Percentiles rank a stretch among this genome's conserved stretches.
Conservation (phyloP, 2,113 vertebrate species). For the Phaethornis superciliosus region DNA sequence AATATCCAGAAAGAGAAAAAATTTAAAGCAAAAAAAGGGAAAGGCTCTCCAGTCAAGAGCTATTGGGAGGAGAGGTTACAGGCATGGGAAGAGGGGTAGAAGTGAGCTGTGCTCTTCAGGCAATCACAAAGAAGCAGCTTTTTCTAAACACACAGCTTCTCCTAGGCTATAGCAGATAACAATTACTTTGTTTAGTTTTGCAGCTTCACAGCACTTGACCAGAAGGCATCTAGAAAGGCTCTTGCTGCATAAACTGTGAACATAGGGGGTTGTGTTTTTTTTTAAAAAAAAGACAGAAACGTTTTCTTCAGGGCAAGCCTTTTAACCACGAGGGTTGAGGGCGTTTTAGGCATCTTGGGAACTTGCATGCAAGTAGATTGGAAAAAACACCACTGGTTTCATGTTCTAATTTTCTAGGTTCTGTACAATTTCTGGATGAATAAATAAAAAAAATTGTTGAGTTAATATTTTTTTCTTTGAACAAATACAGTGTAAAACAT, state of each 20-base stretch:
- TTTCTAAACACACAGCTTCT: neutral
- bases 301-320: neutral
- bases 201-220: neutral
- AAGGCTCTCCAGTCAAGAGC: neutral
- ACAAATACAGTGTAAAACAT: neutral
- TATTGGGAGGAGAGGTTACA: neutral
- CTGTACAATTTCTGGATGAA: neutral
- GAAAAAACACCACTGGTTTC: neutral
- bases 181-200: neutral
- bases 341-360: neutral
- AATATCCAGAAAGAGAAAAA: neutral
- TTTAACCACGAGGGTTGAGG: neutral
- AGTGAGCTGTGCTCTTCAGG: neutral
- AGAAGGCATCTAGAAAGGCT: neutral
- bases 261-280: no score
- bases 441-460: neutral
- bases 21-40: neutral
- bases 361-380: fast-evolving
- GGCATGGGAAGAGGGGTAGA: neutral
- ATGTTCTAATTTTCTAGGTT: neutral
- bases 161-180: neutral
- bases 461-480: neutral
- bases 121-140: neutral
- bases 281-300: neutral
- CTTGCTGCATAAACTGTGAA: neutral